phyloP scores from a whole-genome alignment of 2,888 invertebrate genomes.

The Drosophila mayaguana region DNA sequence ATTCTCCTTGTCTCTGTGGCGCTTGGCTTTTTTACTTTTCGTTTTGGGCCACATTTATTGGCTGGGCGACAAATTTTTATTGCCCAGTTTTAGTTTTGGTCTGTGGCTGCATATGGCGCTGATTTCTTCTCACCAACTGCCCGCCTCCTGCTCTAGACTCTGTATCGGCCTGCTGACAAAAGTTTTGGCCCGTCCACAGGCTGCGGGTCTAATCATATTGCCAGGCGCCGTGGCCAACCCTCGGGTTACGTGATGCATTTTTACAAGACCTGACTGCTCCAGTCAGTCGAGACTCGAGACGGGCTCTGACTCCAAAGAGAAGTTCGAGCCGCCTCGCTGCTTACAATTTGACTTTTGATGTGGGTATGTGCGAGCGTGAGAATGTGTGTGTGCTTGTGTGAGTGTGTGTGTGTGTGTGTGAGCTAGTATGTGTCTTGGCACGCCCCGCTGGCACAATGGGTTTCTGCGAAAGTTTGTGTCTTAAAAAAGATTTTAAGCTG shows the following conservation, averaged over 20 bases:
- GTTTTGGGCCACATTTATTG: constrained; percentile 69
- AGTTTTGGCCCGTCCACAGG: constrained; percentile 42
- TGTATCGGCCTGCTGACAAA: constrained; percentile 26
- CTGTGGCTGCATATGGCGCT: constrained; percentile 63
- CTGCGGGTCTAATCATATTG: constrained; percentile 73
- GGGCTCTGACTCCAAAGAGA: constrained; percentile 23
- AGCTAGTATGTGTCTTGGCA: constrained; percentile 38
- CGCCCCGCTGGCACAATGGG: constrained; percentile 46
- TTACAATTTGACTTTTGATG: constrained; percentile 74
- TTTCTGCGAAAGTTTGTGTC: constrained; percentile 25
- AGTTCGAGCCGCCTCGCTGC: constrained; percentile 58
- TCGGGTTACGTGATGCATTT: constrained; percentile 73
- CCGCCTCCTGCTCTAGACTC: background rate
- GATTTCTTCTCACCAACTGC: constrained; percentile 48
- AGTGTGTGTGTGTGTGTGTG: constrained; percentile 25
- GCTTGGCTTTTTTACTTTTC: background rate
- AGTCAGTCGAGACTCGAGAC: constrained; percentile 16
- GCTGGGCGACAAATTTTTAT: constrained; percentile 78
- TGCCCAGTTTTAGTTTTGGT: constrained; percentile 65
- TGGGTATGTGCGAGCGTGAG: constrained; percentile 43
- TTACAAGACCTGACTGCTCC: constrained; percentile 47
- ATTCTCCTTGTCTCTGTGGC: background rate
- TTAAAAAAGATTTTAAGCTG: constrained; percentile 21
- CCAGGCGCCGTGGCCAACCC: constrained; percentile 51
- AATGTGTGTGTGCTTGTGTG: constrained; percentile 45